Conservation (phyloP, 2,797 vertebrate species). For the Crypturellus tataupa region DNA sequence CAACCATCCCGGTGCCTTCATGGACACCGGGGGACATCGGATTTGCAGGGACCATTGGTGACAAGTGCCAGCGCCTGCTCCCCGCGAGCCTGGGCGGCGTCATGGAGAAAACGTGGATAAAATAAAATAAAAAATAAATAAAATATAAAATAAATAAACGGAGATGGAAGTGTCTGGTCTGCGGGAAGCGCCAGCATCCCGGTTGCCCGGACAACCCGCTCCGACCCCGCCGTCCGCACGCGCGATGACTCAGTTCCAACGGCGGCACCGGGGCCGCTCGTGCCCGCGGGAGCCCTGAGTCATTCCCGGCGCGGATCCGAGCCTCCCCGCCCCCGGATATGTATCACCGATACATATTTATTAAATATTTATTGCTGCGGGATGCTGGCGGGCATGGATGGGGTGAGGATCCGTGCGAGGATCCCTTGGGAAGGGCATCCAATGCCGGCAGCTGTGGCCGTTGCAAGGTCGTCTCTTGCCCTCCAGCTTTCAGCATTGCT, state of each 20-base stretch:
- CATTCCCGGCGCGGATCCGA: background rate
- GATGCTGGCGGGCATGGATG: rapidly evolving
- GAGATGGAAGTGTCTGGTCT: background rate
- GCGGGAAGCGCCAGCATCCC: background rate
- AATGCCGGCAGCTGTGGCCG: rapidly evolving
- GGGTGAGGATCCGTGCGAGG: rapidly evolving
- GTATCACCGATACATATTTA: too few relatives aligned
- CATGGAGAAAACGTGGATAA: background rate
- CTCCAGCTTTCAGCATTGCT: background rate
- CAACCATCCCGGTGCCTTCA: background rate
- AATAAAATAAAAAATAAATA: background rate
- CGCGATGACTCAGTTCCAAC: background rate
- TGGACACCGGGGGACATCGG: too few relatives aligned
- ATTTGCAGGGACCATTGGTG: background rate
- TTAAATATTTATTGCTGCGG: too few relatives aligned
- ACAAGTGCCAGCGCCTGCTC: too few relatives aligned
- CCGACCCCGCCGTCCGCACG: background rate
- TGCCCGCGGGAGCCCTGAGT: background rate
- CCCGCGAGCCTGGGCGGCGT: background rate
- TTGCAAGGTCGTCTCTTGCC: background rate
- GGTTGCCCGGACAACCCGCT: background rate
- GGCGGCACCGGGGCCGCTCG: rapidly evolving
- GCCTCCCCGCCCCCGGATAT: too few relatives aligned
- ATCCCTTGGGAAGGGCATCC: background rate
- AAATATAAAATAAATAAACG: background rate